Evolutionary conservation across 1,140 invertebrate genomes (phyloP).

Genomic region (Melanaphis sacchari): DNA sequence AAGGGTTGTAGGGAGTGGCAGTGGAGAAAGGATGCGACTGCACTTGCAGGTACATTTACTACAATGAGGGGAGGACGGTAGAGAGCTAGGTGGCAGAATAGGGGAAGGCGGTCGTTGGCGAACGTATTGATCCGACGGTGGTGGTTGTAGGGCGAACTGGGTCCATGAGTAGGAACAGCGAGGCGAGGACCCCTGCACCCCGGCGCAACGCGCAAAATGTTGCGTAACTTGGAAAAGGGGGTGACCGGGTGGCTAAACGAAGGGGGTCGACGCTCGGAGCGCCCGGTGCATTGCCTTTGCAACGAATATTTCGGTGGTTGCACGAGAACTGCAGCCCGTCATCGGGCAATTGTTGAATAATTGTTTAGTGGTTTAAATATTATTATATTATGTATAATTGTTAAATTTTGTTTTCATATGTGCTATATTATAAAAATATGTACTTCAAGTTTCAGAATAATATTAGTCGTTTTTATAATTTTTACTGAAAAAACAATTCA

Average conservation of each 20-base stretch:
- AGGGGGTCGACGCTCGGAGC: neutral
- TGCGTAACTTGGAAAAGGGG: constrained; percentile 15
- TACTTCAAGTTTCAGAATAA: neutral
- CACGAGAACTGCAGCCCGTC: neutral
- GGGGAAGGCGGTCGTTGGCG: neutral
- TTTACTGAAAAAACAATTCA: neutral
- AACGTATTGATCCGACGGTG: constrained; percentile 27
- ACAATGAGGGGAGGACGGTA: neutral
- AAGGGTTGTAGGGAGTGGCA: neutral
- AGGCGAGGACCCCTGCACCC: neutral
- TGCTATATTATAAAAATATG: neutral
- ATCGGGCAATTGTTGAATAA: neutral
- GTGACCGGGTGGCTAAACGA: neutral
- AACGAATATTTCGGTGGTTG: neutral
- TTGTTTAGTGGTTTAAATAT: neutral
- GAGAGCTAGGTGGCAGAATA: neutral
- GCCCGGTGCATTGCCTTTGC: neutral
- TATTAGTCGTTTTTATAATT: neutral
- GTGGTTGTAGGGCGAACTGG: neutral
- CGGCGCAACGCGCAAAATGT: constrained; percentile 49
- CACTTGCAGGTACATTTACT: constrained; percentile 4
- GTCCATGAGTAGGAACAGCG: neutral
- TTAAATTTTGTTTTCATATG: neutral
- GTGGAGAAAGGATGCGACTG: neutral
- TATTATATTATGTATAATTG: neutral